phyloP scores from a whole-genome alignment of 2,888 invertebrate species.

The Eudasyphora cyanicolor region DNA sequence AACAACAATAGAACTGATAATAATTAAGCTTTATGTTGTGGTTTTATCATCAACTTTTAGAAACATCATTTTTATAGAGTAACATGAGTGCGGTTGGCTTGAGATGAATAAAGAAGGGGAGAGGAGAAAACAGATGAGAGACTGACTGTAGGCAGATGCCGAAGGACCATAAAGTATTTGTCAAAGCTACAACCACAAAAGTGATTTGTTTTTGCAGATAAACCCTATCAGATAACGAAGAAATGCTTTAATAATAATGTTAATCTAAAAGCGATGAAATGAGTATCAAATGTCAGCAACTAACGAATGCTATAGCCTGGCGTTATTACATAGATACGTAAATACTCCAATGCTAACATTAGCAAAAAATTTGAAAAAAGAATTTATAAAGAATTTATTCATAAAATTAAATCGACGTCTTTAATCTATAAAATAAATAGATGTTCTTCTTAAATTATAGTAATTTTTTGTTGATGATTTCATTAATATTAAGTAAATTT shows the following conservation, averaged over 20 bases:
- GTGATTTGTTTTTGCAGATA: conserved; percentile 29
- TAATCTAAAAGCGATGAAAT: conserved; percentile 11
- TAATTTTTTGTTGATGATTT: too few species aligned
- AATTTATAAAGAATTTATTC: too few species aligned
- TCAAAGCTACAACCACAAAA: background rate
- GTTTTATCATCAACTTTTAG: conserved; percentile 30
- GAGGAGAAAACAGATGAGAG: background rate
- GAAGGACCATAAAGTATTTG: background rate
- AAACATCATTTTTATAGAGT: background rate
- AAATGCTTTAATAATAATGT: conserved; percentile 24
- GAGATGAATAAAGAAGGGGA: background rate
- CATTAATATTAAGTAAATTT: too few species aligned
- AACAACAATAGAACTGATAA: too few species aligned
- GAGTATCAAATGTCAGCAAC: background rate
- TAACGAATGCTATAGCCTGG: too few species aligned
- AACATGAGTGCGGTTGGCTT: background rate
- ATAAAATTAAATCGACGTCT: too few species aligned
- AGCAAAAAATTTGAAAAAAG: too few species aligned
- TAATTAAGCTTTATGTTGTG: conserved; percentile 34
- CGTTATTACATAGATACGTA: too few species aligned
- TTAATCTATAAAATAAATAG: too few species aligned
- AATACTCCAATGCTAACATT: too few species aligned
- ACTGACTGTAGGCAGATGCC: background rate
- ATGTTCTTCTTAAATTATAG: too few species aligned
- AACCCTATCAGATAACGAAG: conserved; percentile 13